Conservation (phyloP, 2,113 vertebrate species). For the Papio anubis region DNA sequence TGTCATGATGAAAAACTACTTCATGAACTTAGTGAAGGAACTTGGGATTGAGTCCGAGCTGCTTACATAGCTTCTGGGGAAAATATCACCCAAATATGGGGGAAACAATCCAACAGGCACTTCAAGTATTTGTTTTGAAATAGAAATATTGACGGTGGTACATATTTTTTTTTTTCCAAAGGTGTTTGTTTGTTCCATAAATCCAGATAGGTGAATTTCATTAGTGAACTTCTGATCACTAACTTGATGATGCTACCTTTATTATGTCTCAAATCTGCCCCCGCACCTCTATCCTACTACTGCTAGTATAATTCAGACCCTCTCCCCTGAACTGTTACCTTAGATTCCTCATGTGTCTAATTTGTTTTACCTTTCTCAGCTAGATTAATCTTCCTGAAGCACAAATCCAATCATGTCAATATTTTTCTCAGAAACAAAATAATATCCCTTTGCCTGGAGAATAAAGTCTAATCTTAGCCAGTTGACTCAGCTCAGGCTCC, state of each 20-base stretch:
- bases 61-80: conserved; percentile 53
- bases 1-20: conserved; percentile 66
- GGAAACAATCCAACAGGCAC: background rate
- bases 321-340: conserved; percentile 15
- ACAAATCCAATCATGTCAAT: conserved; percentile 29
- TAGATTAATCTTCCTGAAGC: conserved; percentile 55
- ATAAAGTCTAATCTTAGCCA: background rate
- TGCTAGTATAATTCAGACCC: background rate
- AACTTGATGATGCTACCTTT: background rate
- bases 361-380: conserved; percentile 44
- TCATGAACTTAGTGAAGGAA: conserved; percentile 24
- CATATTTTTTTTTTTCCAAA: background rate
- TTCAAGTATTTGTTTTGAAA: conserved; percentile 41
- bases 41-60: conserved; percentile 12
- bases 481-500: background rate
- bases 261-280: background rate
- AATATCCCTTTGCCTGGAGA: background rate
- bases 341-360: conserved; percentile 11
- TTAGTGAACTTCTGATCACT: background rate
- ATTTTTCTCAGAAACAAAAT: conserved; percentile 47
- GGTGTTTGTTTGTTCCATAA: background rate
- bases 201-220: background rate
- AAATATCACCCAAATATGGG: conserved; percentile 30
- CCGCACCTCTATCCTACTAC: background rate
- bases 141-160: conserved; percentile 13